Evolutionary conservation across 2,797 vertebrate genomes (phyloP), one percentile per base, ranked within the genome.

Genomic region (Lophius americanus): DNA sequence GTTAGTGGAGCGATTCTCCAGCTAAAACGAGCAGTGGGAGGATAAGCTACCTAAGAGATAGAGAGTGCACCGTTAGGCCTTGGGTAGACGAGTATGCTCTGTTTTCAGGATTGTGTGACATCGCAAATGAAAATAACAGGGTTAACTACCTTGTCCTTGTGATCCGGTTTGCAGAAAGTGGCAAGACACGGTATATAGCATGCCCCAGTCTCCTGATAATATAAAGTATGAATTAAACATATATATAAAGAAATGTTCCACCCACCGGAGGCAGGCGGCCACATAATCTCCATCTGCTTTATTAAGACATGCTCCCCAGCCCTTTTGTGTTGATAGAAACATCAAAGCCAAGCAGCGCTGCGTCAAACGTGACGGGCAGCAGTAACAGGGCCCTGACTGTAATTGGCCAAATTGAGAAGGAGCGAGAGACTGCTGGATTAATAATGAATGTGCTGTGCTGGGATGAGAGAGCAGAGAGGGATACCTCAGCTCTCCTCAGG

Each of bases 201-300:
- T 47, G 43, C 70, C 75, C 81, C 75, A 71, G 82, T 79, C 82
- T 80, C 75, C 74, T 60, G 86, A 88, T 88, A 78, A 84, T 88
- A 85, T 86, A 81, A 86, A 89, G 65, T 82, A 88, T 89, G 84
- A 91, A 89, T 90, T 89, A 83, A 86, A 89, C 86, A 84, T 87
- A 76, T 71, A 85, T 75, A 73, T 81, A 79, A 61, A 77, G 78
- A 55, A 36, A 35, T 7, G n/a, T 37, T n/a, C 13, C 73, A 65
- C 75, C 75, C 81, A 80, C 77, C 61, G 57, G 81, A 82, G 84
- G 86, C 83, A 84, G 64, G 68, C 84, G 77, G 84, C 79, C 83
- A 39, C 75, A 88, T 92, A 91, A 91, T 91, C 90, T 86, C 77
- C 82, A 56, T 81, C 79, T 88, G 81, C 84, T 89, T 82, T 80